phyloP scores from a whole-genome alignment of 2,888 invertebrate species.

The Thyatira batis region DNA sequence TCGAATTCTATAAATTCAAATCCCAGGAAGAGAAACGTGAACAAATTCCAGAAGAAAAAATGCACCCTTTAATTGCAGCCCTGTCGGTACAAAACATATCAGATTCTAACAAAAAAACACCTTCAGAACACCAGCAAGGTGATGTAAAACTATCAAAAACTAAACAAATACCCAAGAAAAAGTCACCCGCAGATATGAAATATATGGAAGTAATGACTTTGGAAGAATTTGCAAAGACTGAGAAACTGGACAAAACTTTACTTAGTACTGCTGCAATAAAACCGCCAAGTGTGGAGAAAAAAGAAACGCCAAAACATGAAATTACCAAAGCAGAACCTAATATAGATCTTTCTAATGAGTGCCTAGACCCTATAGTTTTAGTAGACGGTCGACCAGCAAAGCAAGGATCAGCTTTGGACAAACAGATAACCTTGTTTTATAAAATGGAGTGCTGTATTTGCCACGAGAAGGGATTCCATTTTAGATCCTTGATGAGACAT shows the following conservation, averaged over 20 bases:
- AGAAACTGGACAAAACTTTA: constrained; percentile 62
- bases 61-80: constrained; percentile 45
- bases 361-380: constrained; percentile 61
- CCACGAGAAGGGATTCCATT: constrained; percentile 70
- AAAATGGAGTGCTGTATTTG: constrained; percentile 79
- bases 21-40: constrained; percentile 47
- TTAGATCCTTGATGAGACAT: constrained; percentile 73
- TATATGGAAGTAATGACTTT: constrained; percentile 70
- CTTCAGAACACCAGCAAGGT: constrained; percentile 59
- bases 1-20: constrained; percentile 69
- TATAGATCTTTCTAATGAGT: constrained; percentile 40
- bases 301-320: constrained; percentile 27
- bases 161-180: constrained; percentile 46
- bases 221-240: constrained; percentile 67
- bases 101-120: constrained; percentile 34
- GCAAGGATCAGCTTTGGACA: constrained; percentile 67
- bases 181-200: constrained; percentile 59
- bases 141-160: constrained; percentile 48
- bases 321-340: constrained; percentile 26
- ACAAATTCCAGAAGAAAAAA: constrained; percentile 29
- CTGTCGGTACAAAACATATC: constrained; percentile 43
- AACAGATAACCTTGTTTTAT: constrained; percentile 73
- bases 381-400: constrained; percentile 71
- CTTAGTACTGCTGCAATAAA: constrained; percentile 37
- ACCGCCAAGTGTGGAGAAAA: constrained; percentile 11